Base-by-base conservation (phyloP, 2,888 invertebrate species). In the Ernsta delagoae region DNA sequence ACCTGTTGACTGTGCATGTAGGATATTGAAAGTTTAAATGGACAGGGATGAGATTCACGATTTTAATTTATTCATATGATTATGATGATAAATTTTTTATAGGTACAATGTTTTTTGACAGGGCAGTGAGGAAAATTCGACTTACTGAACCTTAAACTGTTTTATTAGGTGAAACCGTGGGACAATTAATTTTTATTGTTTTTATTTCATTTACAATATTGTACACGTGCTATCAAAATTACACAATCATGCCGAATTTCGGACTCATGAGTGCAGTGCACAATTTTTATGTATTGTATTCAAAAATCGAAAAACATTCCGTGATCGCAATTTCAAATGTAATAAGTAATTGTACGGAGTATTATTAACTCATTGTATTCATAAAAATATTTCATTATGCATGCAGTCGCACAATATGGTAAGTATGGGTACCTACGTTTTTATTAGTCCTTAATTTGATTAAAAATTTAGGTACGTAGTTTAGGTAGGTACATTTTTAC, bases 1-100 rank as follows among this genome's bases (percentile, higher is more conserved):
- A 85, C 76, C 7, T 80, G 77, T 73, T 79, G 80, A 78, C 77
- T 78, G 73, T 76, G 76, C 87, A n/a, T n/a, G n/a, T n/a, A 89
- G 43, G 9, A 11, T 9, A 43, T 39, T 8, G 5, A 6, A 6
- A 6, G 6, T 8, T 2, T 39, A 39, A 39, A 39, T 24, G 24
- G 24, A 24, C 24, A 6, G 39, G 6, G 39, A 6, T 39, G 8
- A 8, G 39, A 39, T 39, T 2, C 8, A 39, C 39, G 39, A 39
- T 6, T 39, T 39, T 39, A 39, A 39, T 39, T 39, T 6, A 5
- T 6, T 39, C 1, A 6, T 39, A 6, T 2, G 6, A 24, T 24
- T 24, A 24, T 24, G 24, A 24, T 24, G 24, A 24, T 3, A 24
- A 24, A 1, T 1, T 24, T 24, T 24, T 24, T 24, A 24, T 24